These are phyloP conservation scores for Myotis yumanensis DNA, from an alignment of 2,113 vertebrate species.

Conservation along the genomic window DNA sequence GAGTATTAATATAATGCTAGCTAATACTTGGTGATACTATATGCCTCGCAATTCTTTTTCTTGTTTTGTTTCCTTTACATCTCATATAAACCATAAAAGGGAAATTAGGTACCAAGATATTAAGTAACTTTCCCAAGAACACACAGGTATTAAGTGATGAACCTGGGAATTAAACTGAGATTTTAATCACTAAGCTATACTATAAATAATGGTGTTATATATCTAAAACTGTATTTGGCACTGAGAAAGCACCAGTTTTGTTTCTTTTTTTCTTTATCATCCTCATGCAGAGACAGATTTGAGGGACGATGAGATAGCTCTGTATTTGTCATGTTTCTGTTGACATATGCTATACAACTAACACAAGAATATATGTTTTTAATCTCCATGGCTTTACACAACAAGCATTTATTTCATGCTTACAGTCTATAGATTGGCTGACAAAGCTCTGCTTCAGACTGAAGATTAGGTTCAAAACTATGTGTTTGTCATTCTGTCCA, in stretches of 20 bases:
- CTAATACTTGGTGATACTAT: not conserved
- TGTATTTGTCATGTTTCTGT: not conserved
- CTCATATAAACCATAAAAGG: not conserved
- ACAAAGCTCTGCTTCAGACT: not conserved
- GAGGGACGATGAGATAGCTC: not conserved
- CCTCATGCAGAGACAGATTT: not conserved
- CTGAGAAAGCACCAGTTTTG: not conserved
- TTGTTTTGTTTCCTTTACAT: not conserved
- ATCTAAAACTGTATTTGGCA: not conserved
- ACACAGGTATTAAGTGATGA: not conserved
- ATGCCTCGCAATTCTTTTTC: not conserved
- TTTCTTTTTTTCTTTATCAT: slow-evolving; percentile 18
- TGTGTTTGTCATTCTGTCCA: not conserved
- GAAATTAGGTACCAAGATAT: not conserved
- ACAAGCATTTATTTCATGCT: not conserved
- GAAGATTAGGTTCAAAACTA: not conserved
- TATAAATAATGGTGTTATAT: not conserved
- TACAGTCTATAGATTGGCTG: not conserved
- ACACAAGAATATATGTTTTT: not conserved
- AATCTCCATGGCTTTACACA: not conserved
- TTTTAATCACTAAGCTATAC: not conserved
- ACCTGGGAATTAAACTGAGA: not conserved
- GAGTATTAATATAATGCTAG: not conserved
- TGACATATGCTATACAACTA: not conserved
- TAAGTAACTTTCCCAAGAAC: not conserved